phyloP scores from a whole-genome alignment of 2,888 invertebrate species.

The Eupithecia subumbrata region DNA sequence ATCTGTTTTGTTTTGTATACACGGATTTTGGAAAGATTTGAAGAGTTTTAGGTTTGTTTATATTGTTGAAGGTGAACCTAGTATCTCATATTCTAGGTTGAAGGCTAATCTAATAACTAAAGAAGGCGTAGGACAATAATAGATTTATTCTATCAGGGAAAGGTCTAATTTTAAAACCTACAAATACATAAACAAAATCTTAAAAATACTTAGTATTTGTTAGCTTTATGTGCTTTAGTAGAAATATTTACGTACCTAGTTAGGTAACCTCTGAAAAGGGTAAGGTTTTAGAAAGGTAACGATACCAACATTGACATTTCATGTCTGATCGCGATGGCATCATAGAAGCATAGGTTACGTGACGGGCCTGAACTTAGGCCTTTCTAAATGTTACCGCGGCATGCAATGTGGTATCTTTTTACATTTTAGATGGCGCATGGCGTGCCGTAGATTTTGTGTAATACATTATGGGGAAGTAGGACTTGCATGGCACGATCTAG shows the following conservation, averaged over 20 bases:
- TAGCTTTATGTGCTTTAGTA: neutral
- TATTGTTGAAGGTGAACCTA: neutral
- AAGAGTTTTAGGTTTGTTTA: neutral
- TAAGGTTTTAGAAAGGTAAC: slow-evolving; percentile 13
- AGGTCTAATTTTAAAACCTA: neutral
- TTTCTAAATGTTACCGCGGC: slow-evolving; percentile 36
- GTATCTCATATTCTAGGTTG: neutral
- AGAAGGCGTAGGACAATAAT: neutral
- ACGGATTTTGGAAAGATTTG: neutral
- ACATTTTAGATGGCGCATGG: slow-evolving; percentile 24
- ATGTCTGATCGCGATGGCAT: slow-evolving; percentile 40
- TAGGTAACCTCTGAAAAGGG: slow-evolving; percentile 1
- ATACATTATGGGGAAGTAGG: slow-evolving; percentile 8
- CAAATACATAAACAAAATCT: too few species aligned
- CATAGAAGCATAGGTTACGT: slow-evolving; percentile 39
- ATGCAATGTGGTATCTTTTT: slow-evolving; percentile 40
- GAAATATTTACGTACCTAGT: neutral
- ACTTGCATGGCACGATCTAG: neutral
- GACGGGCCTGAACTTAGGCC: slow-evolving; percentile 39
- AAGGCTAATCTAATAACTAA: neutral
- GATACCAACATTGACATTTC: slow-evolving; percentile 53
- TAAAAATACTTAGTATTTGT: neutral
- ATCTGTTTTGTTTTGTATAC: neutral
- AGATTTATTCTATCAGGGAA: neutral
- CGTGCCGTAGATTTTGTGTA: slow-evolving; percentile 28